Evolutionary conservation across 2,888 invertebrate genomes (phyloP).

Genomic region (Parochlus steinenii): DNA sequence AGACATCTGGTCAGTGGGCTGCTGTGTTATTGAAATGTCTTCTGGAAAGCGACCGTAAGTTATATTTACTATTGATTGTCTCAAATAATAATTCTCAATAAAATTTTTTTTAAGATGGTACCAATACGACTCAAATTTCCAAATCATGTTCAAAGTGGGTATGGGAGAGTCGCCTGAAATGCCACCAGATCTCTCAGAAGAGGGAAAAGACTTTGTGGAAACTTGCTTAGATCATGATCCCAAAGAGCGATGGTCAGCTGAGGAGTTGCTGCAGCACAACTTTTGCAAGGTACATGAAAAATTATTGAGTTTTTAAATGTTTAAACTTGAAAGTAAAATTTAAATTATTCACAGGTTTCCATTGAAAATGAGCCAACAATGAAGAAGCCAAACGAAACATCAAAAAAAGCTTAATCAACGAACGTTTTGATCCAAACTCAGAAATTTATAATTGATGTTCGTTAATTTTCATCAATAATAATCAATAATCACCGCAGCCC

Average conservation of each 20-base stretch:
- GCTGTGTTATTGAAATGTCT: conserved; percentile 90
- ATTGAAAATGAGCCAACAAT: background rate
- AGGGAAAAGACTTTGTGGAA: conserved; percentile 65
- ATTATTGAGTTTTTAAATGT: conserved; percentile 18
- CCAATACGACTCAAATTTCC: conserved; percentile 82
- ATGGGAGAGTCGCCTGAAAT: conserved; percentile 72
- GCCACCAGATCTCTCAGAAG: conserved; percentile 58
- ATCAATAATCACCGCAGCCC: no score
- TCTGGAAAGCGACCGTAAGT: conserved; percentile 59
- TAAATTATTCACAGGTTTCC: conserved; percentile 7
- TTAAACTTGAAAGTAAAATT: conserved; percentile 20
- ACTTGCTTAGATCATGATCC: conserved; percentile 73
- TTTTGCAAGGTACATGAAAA: conserved; percentile 64
- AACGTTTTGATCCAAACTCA: no score
- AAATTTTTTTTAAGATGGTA: conserved; percentile 88
- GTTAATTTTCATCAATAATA: no score
- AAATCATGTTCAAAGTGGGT: conserved; percentile 92
- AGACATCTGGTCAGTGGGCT: conserved; percentile 92
- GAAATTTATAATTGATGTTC: no score
- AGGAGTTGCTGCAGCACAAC: conserved; percentile 45
- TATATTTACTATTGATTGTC: background rate
- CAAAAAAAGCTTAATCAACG: no score
- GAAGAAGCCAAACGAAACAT: no score
- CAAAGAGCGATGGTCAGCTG: conserved; percentile 49
- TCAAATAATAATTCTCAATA: conserved; percentile 1